Evolutionary conservation across 2,113 vertebrate genomes (phyloP).

Genomic region (Serinus canaria): DNA sequence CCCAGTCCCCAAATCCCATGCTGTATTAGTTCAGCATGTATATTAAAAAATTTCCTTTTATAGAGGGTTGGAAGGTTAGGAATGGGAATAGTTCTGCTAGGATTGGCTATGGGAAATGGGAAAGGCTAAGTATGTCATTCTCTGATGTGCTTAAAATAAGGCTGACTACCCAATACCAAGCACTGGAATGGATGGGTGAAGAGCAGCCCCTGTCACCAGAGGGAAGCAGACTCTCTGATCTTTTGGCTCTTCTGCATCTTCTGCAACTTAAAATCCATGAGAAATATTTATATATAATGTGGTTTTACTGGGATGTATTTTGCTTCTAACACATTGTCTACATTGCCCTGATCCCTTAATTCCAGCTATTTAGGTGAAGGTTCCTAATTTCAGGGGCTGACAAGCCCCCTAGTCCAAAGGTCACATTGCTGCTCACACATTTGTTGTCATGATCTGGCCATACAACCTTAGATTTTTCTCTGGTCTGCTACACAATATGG

Average conservation of each 20-base stretch:
- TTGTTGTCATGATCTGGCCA: background rate
- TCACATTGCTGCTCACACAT: background rate
- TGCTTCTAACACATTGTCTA: background rate
- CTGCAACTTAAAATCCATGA: background rate
- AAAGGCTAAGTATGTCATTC: background rate
- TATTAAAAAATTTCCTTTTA: background rate
- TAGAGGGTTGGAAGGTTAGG: background rate
- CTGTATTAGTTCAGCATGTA: background rate
- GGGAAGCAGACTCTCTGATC: background rate
- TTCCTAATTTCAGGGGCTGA: background rate
- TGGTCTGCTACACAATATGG: background rate
- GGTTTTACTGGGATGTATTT: background rate
- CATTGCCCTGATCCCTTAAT: background rate
- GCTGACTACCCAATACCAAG: background rate
- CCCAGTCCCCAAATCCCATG: background rate
- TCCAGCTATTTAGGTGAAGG: background rate
- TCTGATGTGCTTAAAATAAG: background rate
- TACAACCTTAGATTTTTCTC: background rate
- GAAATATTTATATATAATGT: background rate
- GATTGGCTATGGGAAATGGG: background rate
- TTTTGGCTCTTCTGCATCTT: background rate
- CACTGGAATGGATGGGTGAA: background rate
- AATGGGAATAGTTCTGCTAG: background rate
- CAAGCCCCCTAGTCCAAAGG: rapidly evolving
- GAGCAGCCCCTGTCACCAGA: background rate